These are phyloP conservation scores for Salticus scenicus DNA, from an alignment of 2,888 invertebrate species.

Conservation along the genomic window DNA sequence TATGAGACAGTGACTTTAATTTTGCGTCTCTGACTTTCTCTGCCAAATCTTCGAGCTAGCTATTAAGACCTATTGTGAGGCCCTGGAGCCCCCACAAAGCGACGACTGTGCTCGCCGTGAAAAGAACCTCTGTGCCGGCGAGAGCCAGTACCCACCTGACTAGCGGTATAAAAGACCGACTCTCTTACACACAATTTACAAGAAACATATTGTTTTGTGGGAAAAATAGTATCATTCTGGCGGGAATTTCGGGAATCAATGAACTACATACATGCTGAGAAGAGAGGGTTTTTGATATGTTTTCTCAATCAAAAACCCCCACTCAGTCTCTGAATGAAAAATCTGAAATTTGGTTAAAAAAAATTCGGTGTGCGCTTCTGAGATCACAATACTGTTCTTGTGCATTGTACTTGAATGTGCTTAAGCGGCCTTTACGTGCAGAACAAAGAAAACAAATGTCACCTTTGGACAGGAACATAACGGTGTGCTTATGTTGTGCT, in stretches of 20 bases:
- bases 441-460: not conserved
- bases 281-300: not conserved
- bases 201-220: conserved; percentile 11
- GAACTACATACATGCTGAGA: not conserved
- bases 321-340: too few species aligned
- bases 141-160: not conserved
- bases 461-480: not conserved
- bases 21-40: conserved; percentile 6
- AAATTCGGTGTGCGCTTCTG: not conserved
- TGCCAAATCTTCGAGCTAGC: not conserved
- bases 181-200: conserved; percentile 12
- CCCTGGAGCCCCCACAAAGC: conserved; percentile 17
- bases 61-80: conserved; percentile 17
- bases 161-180: conserved; percentile 4
- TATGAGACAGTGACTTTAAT: not conserved
- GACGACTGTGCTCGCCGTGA: conserved; percentile 2
- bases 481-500: not conserved
- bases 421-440: not conserved
- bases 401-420: not conserved
- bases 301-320: not conserved
- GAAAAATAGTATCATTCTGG: conserved; percentile 10
- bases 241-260: conserved; percentile 5
- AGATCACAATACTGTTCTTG: not conserved
- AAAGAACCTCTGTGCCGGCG: not conserved
- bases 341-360: not conserved